A percentile compares a stretch with the other conserved stretches of the same genome.
Evolutionary conservation across 1,140 invertebrate genomes (phyloP).

Genomic region (Pomacea maculata): DNA sequence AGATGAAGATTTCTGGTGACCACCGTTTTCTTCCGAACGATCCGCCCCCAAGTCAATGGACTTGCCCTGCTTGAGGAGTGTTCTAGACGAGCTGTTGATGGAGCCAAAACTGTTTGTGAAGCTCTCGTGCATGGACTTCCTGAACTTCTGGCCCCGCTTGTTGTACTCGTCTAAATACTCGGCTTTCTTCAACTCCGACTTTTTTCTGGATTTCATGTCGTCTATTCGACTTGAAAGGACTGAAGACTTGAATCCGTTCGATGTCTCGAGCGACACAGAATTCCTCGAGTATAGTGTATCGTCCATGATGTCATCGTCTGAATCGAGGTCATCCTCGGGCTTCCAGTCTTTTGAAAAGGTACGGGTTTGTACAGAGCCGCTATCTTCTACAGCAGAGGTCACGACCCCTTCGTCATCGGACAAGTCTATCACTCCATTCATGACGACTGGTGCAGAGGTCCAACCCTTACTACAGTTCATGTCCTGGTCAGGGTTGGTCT

Average conservation of each 20-base stretch:
- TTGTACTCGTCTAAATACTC: conserved; percentile 36
- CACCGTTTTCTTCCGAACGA: not conserved
- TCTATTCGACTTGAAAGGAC: conserved; percentile 49
- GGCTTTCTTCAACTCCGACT: conserved; percentile 26
- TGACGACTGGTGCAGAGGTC: not conserved
- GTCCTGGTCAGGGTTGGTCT: too few species aligned
- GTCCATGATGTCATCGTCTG: conserved; percentile 55
- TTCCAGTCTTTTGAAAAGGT: conserved; percentile 46
- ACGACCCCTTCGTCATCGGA: conserved; percentile 18
- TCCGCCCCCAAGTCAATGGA: conserved; percentile 26
- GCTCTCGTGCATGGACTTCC: conserved; percentile 52
- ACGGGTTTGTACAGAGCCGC: not conserved
- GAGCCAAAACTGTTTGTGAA: conserved; percentile 56
- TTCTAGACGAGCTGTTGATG: conserved; percentile 55
- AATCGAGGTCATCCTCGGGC: conserved; percentile 53
- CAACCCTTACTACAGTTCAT: too few species aligned
- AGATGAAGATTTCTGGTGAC: not conserved
- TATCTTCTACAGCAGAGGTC: conserved; percentile 5
- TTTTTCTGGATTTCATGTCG: conserved; percentile 40
- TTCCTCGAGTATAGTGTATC: conserved; percentile 20
- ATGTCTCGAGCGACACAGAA: conserved; percentile 24
- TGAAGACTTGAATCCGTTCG: conserved; percentile 54
- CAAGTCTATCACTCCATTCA: conserved; percentile 13
- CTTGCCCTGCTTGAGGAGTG: conserved; percentile 38
- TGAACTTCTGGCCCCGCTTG: conserved; percentile 52